These are phyloP conservation scores for Heliconius sara DNA, from an alignment of 2,888 invertebrate species.

Conservation along the genomic window DNA sequence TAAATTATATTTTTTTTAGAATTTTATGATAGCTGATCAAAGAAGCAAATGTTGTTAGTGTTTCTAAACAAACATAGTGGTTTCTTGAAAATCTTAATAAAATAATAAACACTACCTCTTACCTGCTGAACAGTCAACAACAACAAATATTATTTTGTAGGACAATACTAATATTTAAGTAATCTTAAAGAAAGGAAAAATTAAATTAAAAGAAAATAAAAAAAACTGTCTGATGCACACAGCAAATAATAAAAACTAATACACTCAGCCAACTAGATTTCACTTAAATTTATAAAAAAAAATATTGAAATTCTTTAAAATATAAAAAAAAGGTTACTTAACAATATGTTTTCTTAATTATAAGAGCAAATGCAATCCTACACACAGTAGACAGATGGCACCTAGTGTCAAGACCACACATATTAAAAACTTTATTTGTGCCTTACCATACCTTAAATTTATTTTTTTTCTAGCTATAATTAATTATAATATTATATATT, in stretches of 20 bases:
- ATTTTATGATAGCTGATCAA: too few species aligned
- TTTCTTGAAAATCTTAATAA: too few species aligned
- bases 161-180: neutral
- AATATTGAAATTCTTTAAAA: neutral
- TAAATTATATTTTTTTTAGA: too few species aligned
- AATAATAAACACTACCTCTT: neutral
- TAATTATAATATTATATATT: too few species aligned
- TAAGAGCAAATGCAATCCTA: too few species aligned
- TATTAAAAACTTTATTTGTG: too few species aligned
- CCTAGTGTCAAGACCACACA: too few species aligned
- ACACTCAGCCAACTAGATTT: conserved; percentile 10
- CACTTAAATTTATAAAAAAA: neutral
- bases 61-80: too few species aligned
- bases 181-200: conserved; percentile 11
- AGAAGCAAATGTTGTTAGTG: too few species aligned
- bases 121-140: neutral
- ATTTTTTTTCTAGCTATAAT: neutral
- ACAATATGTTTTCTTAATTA: too few species aligned
- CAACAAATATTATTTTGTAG: neutral
- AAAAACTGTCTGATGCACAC: conserved; percentile 5
- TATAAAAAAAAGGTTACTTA: neutral
- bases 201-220: conserved; percentile 19
- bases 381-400: too few species aligned
- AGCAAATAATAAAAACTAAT: conserved; percentile 6
- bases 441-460: neutral